A percentile compares a stretch with the other conserved stretches of the same genome.
Conservation (phyloP, 2,888 invertebrate species). For the Conops quadrifasciatus region DNA sequence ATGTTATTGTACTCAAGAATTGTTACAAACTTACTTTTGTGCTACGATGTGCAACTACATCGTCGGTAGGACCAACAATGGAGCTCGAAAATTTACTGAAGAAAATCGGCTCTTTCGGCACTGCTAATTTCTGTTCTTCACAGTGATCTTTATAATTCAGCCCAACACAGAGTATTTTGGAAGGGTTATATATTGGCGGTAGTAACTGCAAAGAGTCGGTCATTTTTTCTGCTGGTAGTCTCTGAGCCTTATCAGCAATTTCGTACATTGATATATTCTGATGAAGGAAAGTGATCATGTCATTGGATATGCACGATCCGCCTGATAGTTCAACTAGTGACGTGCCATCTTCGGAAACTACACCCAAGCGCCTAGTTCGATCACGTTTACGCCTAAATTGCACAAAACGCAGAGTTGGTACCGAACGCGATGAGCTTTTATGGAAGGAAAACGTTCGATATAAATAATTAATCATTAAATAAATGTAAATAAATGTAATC, state of each 20-base stretch:
- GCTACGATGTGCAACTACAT: conserved; percentile 71
- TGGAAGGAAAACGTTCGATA: neutral
- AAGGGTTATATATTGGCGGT: conserved; percentile 80
- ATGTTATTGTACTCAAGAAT: neutral
- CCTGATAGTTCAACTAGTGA: conserved; percentile 72
- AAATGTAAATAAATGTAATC: too few relatives aligned
- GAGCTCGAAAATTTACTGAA: conserved; percentile 87
- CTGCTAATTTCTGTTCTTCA: conserved; percentile 77
- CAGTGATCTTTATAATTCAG: conserved; percentile 89
- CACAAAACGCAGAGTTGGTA: conserved; percentile 71
- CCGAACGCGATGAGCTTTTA: neutral
- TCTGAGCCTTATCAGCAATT: conserved; percentile 53
- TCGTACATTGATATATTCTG: conserved; percentile 57
- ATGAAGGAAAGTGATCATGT: conserved; percentile 66
- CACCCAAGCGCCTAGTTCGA: conserved; percentile 72
- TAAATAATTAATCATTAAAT: neutral
- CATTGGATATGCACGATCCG: conserved; percentile 59
- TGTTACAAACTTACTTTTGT: conserved; percentile 68
- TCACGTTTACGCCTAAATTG: conserved; percentile 73
- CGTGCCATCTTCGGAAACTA: conserved; percentile 71
- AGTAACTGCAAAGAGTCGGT: conserved; percentile 50
- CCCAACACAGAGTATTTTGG: conserved; percentile 86
- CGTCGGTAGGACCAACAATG: conserved; percentile 77
- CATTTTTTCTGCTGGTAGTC: conserved; percentile 44
- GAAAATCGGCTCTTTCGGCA: conserved; percentile 81